These are phyloP conservation scores for Drosophila rufa DNA, from an alignment of 1,140 invertebrate genomes.

Conservation along the genomic window DNA sequence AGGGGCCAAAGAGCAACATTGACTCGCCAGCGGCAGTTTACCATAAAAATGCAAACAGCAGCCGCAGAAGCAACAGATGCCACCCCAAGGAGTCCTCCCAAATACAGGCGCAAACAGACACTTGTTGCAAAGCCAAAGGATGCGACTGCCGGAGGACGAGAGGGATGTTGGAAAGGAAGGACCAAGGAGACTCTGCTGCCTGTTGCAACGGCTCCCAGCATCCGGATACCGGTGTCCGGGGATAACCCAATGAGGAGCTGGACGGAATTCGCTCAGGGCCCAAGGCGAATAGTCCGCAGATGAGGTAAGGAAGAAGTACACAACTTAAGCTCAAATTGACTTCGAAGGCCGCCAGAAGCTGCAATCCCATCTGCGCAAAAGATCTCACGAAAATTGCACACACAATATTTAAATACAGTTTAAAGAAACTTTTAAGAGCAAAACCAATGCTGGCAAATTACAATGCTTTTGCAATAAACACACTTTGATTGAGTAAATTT, in stretches of 20 bases:
- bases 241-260: slow-evolving; percentile 32
- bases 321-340: slow-evolving; percentile 53
- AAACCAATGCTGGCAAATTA: background rate
- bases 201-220: slow-evolving; percentile 56
- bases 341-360: slow-evolving; percentile 16
- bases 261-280: slow-evolving; percentile 8
- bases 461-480: slow-evolving; percentile 3
- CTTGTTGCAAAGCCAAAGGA: slow-evolving; percentile 25
- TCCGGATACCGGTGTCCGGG: slow-evolving; percentile 23
- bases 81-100: slow-evolving; percentile 11
- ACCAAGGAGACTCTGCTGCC: slow-evolving; percentile 16
- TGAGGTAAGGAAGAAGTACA: slow-evolving; percentile 35
- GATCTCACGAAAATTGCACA: slow-evolving; percentile 16
- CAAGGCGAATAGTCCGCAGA: slow-evolving; percentile 23
- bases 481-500: slow-evolving; percentile 34
- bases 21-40: slow-evolving; percentile 31
- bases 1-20: slow-evolving; percentile 33
- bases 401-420: slow-evolving; percentile 2
- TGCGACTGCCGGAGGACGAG: background rate
- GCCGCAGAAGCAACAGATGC: slow-evolving; percentile 27
- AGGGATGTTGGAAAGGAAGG: background rate
- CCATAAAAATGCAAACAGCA: slow-evolving; percentile 60
- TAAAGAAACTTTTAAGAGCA: background rate
- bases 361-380: slow-evolving; percentile 43
- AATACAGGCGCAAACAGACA: slow-evolving; percentile 30